These are phyloP conservation scores for Chrysotoxum bicinctum DNA, from an alignment of 2,888 invertebrate genomes.

Conservation along the genomic window DNA sequence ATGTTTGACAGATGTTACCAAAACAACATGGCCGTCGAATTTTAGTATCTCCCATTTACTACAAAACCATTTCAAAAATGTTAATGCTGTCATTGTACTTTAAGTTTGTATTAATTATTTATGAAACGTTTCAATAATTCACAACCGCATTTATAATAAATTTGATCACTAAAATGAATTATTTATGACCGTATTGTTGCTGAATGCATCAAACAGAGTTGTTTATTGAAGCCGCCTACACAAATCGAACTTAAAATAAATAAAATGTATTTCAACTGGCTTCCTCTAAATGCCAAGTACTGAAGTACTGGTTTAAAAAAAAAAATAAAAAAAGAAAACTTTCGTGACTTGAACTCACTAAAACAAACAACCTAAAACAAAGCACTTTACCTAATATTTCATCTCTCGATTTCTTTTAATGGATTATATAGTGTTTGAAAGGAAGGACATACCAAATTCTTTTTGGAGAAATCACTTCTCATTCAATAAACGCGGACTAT, in stretches of 20 bases:
- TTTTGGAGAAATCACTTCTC: no score
- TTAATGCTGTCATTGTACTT: neutral
- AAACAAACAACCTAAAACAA: no score
- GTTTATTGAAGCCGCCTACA: constrained; percentile 10
- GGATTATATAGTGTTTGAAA: no score
- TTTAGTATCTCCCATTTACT: no score
- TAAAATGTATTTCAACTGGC: neutral
- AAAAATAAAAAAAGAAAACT: no score
- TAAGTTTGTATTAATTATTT: neutral
- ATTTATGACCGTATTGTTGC: neutral
- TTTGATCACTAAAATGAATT: neutral
- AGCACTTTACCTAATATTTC: no score
- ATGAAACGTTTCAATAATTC: neutral
- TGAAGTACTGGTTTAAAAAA: neutral
- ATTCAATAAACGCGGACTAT: no score
- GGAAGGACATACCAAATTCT: no score
- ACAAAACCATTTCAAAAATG: neutral
- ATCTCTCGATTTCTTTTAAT: no score
- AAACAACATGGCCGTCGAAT: no score
- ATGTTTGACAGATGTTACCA: no score
- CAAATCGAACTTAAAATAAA: neutral
- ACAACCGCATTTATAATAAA: neutral
- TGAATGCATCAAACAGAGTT: neutral
- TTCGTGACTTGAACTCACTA: no score
- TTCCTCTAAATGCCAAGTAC: neutral